Evolutionary conservation across 2,113 vertebrate species (phyloP), one percentile per base, ranked within the genome.

Genomic region (Odontesthes bonariensis): DNA sequence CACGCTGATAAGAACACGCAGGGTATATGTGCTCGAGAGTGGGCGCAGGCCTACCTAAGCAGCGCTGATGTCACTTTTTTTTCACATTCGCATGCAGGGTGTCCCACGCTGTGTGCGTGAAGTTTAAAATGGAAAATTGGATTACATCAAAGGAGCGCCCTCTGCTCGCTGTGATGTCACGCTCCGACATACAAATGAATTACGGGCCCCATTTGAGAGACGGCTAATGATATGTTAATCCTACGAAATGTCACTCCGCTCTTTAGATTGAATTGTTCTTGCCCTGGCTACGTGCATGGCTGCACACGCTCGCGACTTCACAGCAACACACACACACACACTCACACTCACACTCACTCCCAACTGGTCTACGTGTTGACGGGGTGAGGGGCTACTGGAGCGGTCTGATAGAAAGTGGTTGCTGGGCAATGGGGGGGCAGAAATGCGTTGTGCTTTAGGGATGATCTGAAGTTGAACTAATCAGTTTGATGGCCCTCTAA

Each of bases 61-160:
- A 3, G 32, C 57, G 42, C 38, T 35, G 65, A 72, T 73, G 67
- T 71, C 55, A 32, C 38, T 60, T 60, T 66, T 55, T 53, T 9
- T 13, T 38, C 19, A 7, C 62, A 63, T 64, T 81, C 35, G 22
- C 27, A 14, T 68, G 60, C 62, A 4, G 69, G 42, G 31, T 35
- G 47, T 62, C 38, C 14, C 81, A 23, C 1, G 7, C 72, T 59
- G 62, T 59, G 62, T 27, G 27, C 67, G 79, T 68, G 69, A 76
- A 54, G 66, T 77, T 56, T 27, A 81, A 87, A 82, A 92, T 87
- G 75, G 88, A 90, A 87, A 93, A 93, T 90, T 79, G 88, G 91
- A 93, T 91, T 91, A 91, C 90, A 88, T 87, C 58, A 77, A 86
- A 85, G 56, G 17, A 72, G 46, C 53, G 76, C 77, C 87, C 88